Percentiles rank a stretch among this genome's conserved stretches.
Evolutionary conservation across 1,140 invertebrate species (phyloP).

Genomic region (Charaxes varanes): DNA sequence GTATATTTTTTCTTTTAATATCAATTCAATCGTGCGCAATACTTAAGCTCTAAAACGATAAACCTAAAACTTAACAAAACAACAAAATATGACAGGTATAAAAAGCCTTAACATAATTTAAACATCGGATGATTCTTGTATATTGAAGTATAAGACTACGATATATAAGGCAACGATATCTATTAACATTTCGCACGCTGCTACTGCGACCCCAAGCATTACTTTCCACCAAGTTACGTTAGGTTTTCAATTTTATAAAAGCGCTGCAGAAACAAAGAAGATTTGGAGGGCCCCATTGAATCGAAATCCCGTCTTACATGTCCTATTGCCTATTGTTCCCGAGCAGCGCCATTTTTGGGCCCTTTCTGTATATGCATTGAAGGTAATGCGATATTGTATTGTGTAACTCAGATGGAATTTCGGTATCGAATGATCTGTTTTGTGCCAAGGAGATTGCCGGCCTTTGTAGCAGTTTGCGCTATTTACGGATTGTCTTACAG

Average conservation of each 20-base stretch:
- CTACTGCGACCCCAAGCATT: slow-evolving; percentile 24
- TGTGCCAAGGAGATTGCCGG: slow-evolving; percentile 26
- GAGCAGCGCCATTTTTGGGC: slow-evolving; percentile 35
- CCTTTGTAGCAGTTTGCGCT: slow-evolving; percentile 16
- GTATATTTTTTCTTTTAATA: too few relatives aligned
- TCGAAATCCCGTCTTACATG: slow-evolving; percentile 65
- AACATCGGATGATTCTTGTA: too few relatives aligned
- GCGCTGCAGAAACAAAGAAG: slow-evolving; percentile 58
- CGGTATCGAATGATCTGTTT: slow-evolving; percentile 46
- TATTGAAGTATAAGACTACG: too few relatives aligned
- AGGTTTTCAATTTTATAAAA: slow-evolving; percentile 56
- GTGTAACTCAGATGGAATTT: slow-evolving; percentile 28
- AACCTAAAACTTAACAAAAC: too few relatives aligned
- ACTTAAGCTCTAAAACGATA: too few relatives aligned
- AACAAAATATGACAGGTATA: too few relatives aligned
- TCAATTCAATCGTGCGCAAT: too few relatives aligned
- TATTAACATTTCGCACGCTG: slow-evolving; percentile 12
- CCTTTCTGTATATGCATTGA: slow-evolving; percentile 32
- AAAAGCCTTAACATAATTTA: too few relatives aligned
- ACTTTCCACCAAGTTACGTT: slow-evolving; percentile 40
- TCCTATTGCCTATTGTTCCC: slow-evolving; percentile 61
- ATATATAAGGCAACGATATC: neutral
- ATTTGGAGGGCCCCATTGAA: slow-evolving; percentile 53
- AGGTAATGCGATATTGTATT: slow-evolving; percentile 63
- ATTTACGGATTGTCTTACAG: slow-evolving; percentile 14